Evolutionary conservation across 2,888 invertebrate species (phyloP).

Genomic region (Habroteleia sp.): DNA sequence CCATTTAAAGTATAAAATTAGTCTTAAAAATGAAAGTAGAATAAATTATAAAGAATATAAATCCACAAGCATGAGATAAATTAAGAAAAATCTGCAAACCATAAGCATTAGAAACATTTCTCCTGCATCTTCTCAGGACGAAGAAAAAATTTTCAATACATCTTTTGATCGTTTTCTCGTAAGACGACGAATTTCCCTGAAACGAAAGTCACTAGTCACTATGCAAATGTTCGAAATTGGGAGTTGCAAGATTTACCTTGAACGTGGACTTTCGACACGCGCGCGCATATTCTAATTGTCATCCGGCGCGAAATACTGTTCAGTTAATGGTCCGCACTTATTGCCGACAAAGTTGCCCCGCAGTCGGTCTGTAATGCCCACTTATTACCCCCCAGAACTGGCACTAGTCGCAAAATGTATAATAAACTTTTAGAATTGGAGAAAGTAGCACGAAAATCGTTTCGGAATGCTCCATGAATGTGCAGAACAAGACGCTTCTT

Average conservation of each 20-base stretch:
- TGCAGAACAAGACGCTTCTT: conserved; percentile 31
- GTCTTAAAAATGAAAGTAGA: too few species aligned
- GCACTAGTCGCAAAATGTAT: conserved; percentile 8
- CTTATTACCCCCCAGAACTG: conserved; percentile 28
- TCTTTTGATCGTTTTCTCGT: too few species aligned
- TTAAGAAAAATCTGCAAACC: too few species aligned
- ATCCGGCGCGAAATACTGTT: too few species aligned
- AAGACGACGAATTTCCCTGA: too few species aligned
- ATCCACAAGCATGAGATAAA: too few species aligned
- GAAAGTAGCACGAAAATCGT: conserved; percentile 57
- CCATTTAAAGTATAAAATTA: too few species aligned
- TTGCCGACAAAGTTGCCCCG: conserved; percentile 26
- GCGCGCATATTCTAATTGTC: conserved; percentile 36
- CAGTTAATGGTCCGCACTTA: conserved; percentile 21
- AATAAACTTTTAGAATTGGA: conserved; percentile 44
- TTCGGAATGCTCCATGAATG: conserved; percentile 44
- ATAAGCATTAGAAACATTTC: too few species aligned
- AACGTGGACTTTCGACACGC: conserved; percentile 18
- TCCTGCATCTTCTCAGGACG: too few species aligned
- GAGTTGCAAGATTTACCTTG: too few species aligned
- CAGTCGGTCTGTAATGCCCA: conserved; percentile 14
- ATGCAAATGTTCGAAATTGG: conserved; percentile 25
- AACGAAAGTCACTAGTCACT: conserved; percentile 19
- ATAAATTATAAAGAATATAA: too few species aligned
- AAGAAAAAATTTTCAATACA: too few species aligned